These are phyloP conservation scores for Drosophila repletoides DNA, from an alignment of 1,140 invertebrate species.

Conservation along the genomic window DNA sequence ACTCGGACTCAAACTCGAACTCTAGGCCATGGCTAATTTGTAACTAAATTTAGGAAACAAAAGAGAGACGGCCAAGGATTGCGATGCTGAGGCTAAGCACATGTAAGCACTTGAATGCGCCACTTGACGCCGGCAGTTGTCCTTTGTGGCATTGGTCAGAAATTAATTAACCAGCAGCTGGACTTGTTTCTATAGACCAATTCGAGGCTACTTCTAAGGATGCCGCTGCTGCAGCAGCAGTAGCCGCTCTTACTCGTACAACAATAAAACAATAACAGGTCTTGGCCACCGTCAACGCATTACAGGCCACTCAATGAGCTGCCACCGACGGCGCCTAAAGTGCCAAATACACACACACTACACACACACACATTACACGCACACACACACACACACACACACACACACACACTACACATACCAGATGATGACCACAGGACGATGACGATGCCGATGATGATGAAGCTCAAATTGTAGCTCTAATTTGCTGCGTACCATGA, in stretches of 20 bases:
- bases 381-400: slow-evolving; percentile 41
- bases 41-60: slow-evolving; percentile 63
- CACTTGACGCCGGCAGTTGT: slow-evolving; percentile 50
- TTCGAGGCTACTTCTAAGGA: slow-evolving; percentile 2
- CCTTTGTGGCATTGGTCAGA: slow-evolving; percentile 72
- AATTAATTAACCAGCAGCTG: slow-evolving; percentile 74
- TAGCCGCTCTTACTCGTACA: too few relatives aligned
- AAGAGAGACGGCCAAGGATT: slow-evolving; percentile 40
- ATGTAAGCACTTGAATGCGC: slow-evolving; percentile 70
- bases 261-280: slow-evolving; percentile 77
- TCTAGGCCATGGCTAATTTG: slow-evolving; percentile 62
- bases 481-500: slow-evolving; percentile 61
- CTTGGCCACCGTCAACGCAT: slow-evolving; percentile 61
- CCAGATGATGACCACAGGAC: slow-evolving; percentile 28
- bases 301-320: slow-evolving; percentile 78
- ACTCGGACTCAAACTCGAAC: too few relatives aligned
- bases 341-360: slow-evolving; percentile 60
- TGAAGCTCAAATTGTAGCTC: slow-evolving; percentile 55
- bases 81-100: slow-evolving; percentile 45
- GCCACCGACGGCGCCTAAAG: slow-evolving; percentile 74
- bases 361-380: slow-evolving; percentile 14
- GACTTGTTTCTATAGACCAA: slow-evolving; percentile 13
- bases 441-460: slow-evolving; percentile 36
- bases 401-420: slow-evolving; percentile 11
- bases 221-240: slow-evolving; percentile 13